Conservation (phyloP, 2,113 vertebrate species). For the Megaceryle maxima region DNA sequence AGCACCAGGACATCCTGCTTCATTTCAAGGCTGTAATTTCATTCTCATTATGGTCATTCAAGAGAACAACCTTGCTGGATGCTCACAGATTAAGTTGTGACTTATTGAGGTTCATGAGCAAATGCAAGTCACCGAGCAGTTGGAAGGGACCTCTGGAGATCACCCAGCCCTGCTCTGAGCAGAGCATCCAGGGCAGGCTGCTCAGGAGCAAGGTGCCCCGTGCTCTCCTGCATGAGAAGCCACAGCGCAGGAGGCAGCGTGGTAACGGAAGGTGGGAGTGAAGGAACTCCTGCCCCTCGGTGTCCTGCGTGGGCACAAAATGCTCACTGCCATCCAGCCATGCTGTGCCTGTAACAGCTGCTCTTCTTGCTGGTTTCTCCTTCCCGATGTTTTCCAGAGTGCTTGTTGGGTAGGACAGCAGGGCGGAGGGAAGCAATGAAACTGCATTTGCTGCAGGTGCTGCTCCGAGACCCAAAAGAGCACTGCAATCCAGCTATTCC, state of each 20-base stretch:
- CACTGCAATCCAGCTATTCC: background rate
- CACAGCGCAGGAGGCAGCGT: accelerated
- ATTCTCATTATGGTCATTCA: background rate
- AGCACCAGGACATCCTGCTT: background rate
- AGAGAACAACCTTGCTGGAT: background rate
- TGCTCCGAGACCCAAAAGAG: background rate
- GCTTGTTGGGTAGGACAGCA: background rate
- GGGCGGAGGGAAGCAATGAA: background rate
- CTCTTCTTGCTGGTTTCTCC: background rate
- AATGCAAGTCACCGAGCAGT: accelerated
- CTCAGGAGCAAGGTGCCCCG: background rate
- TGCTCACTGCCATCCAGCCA: background rate
- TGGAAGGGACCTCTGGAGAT: background rate
- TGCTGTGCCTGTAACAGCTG: background rate
- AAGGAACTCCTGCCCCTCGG: background rate
- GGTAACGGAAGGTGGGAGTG: background rate
- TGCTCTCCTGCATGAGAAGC: background rate
- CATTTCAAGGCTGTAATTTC: background rate
- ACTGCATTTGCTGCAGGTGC: background rate
- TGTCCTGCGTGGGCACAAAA: accelerated
- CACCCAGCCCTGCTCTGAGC: background rate
- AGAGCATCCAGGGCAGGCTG: background rate
- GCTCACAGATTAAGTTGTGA: background rate
- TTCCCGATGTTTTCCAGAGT: background rate
- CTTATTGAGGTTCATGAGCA: background rate